A percentile compares a stretch with the other conserved stretches of the same genome.
These are phyloP conservation scores for Spodoptera litura DNA, from an alignment of 1,140 invertebrate genomes.

Conservation along the genomic window DNA sequence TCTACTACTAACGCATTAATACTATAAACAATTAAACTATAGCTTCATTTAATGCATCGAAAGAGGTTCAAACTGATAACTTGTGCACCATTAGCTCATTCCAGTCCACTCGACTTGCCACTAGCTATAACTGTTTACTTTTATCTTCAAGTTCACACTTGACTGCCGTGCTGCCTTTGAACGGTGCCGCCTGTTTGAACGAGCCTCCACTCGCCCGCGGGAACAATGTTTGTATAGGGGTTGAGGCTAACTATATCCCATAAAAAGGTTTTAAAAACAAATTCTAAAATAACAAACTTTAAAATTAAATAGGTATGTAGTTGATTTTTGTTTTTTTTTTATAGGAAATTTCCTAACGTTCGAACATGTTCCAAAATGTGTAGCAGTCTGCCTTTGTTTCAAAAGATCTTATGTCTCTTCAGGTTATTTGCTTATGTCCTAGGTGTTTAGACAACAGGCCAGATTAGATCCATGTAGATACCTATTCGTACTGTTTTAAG, in stretches of 20 bases:
- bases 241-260: constrained; percentile 4
- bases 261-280: not conserved
- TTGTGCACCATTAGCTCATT: not conserved
- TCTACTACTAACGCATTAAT: not conserved
- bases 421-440: too few species aligned
- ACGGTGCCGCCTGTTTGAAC: constrained; percentile 6
- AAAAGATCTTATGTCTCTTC: not conserved
- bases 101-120: constrained; percentile 15
- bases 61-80: not conserved
- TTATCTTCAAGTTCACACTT: constrained; percentile 23
- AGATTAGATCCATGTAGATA: too few species aligned
- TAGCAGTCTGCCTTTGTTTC: not conserved
- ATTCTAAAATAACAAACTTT: too few species aligned
- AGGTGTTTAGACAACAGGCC: too few species aligned
- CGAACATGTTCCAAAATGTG: not conserved
- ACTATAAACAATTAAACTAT: not conserved
- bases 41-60: not conserved
- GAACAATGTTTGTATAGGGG: constrained; percentile 16
- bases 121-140: constrained; percentile 24
- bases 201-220: constrained; percentile 2
- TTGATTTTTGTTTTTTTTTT: too few species aligned
- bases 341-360: too few species aligned
- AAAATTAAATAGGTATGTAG: too few species aligned
- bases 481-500: too few species aligned
- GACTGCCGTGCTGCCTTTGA: constrained; percentile 33